These are phyloP conservation scores for Trichopoda pennipes DNA, from an alignment of 2,888 invertebrate genomes.

Conservation along the genomic window DNA sequence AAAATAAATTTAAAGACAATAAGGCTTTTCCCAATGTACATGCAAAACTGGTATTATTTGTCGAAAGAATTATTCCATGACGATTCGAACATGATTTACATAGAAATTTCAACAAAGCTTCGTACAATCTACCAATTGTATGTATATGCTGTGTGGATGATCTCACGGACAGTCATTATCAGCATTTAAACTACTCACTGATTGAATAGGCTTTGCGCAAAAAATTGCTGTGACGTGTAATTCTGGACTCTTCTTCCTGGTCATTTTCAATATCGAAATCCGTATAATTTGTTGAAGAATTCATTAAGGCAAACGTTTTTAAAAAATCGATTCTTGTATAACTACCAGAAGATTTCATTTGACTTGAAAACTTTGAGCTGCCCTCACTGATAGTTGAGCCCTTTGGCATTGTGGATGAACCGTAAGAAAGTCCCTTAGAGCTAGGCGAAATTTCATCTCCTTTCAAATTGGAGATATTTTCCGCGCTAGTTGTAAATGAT, in stretches of 20 bases:
- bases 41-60: no score
- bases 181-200: no score
- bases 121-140: no score
- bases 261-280: conserved; percentile 84
- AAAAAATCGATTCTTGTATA: conserved; percentile 91
- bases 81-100: no score
- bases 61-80: no score
- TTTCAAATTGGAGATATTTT: conserved; percentile 6
- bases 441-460: conserved; percentile 1
- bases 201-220: no score
- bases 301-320: conserved; percentile 93
- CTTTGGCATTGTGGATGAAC: conserved; percentile 61
- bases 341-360: conserved; percentile 72
- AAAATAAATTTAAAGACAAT: no score
- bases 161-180: no score
- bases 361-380: conserved; percentile 38
- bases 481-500: conserved; percentile 62
- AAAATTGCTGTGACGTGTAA: no score
- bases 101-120: no score
- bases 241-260: conserved; percentile 80
- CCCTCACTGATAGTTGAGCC: conserved; percentile 53
- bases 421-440: conserved; percentile 17
- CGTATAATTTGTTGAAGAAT: conserved; percentile 81
- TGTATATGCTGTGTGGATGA: no score
- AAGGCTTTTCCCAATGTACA: no score